Conservation (phyloP, 2,888 invertebrate genomes). For the Palloptera scutellata region DNA sequence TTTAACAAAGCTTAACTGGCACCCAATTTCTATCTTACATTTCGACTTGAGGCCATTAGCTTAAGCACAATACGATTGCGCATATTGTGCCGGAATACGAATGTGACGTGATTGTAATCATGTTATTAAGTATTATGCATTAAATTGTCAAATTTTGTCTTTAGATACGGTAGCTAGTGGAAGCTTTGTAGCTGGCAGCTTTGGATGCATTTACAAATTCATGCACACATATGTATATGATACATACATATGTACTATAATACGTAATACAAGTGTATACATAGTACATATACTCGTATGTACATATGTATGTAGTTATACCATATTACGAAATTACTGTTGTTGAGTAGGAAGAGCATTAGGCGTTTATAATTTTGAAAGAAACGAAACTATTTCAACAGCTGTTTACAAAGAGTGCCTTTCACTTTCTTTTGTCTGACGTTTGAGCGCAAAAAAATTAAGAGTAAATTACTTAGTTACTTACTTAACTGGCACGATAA, state of each 20-base stretch:
- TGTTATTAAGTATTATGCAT: background rate
- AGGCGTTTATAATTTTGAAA: background rate
- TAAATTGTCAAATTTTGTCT: constrained; percentile 13
- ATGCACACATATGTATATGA: too few species aligned
- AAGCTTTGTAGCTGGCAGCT: too few species aligned
- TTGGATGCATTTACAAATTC: background rate
- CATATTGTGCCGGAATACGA: background rate
- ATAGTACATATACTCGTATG: too few species aligned
- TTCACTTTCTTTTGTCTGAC: constrained; percentile 23
- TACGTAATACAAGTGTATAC: too few species aligned
- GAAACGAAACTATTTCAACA: constrained; percentile 1
- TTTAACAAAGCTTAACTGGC: background rate
- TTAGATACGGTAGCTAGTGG: background rate
- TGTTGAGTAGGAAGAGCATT: background rate
- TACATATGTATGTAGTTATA: too few species aligned
- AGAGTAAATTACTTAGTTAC: background rate
- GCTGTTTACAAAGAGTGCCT: constrained; percentile 17
- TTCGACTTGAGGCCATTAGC: background rate
- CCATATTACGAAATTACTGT: background rate
- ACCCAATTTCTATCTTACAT: background rate
- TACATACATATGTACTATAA: too few species aligned
- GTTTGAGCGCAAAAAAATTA: background rate
- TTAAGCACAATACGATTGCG: background rate
- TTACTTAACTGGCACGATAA: background rate
- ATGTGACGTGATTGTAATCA: background rate